Evolutionary conservation across 2,797 vertebrate species (phyloP), one percentile per base, ranked within the genome.

Genomic region (Sarcoramphus papa): DNA sequence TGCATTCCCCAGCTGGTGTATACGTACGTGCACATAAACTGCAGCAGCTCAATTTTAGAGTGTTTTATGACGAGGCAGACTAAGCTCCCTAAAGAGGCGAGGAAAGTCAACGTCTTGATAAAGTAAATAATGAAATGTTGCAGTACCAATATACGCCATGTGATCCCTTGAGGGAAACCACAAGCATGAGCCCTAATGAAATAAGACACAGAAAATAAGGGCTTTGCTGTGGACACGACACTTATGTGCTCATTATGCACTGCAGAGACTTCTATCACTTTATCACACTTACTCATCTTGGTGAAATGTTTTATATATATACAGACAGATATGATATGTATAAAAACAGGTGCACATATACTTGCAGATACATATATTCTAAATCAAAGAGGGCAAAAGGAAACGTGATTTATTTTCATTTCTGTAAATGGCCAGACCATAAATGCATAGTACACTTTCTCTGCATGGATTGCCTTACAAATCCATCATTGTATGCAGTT

Each of bases 81-180:
- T 48, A 79, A 81, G 73, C 43, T 93, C 91, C 87, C 85, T 67
- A 35, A 96, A 93, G 85, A 88, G 82, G 72, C 1, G 14, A 25
- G 47, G 73, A 59, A 94, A 94, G 92, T 40, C 75, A 93, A 70
- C 0, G 1, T 85, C 74, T 84, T 77, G 90, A 95, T 95, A 95
- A 96, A 92, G 79, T 90, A 92, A 96, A 90, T 94, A 95, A 97
- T 95, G 85, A 97, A 96, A 93, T 40, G 54, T 24, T 88, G 89
- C 54, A 81, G 76, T 33, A 81, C 54, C 57, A 78, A 90, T 91
- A 96, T 33, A 93, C 0, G 0, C 48, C 11, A 2, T 27, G 51
- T 37, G 73, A 91, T 93, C 85, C 89, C 96, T 68, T 76, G 87
- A 53, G 96, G 87, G 68, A 69, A 96, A 56, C 31, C 68, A 81